Evolutionary conservation across 2,888 invertebrate genomes (phyloP), one percentile per base, ranked within the genome.

Genomic region (Eupithecia dodoneata): DNA sequence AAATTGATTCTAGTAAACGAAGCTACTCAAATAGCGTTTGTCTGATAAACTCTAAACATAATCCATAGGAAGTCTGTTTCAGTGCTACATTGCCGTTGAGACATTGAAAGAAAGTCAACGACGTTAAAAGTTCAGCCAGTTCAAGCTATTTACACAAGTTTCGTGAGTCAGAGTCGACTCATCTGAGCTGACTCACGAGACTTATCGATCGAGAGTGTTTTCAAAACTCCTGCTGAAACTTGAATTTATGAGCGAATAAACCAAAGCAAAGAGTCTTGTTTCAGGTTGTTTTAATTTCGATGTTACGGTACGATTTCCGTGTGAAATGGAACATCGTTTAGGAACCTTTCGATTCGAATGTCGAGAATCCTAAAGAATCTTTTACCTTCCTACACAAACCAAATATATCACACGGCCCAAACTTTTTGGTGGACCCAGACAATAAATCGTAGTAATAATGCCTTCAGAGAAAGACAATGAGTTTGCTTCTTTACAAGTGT

Each of bases 131-230:
- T 76, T 76, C 72, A 72, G 55, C 41, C 72, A 76, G 78, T 79
- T 74, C 76, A 79, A 79, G 76, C 66, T 78, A 76, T 78, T 76
- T 78, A 72, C 71, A 73, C 72, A 63, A 69, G 45, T 7, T 72
- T 12, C 7, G 52, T 78, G 78, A 78, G 69, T 78, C 78, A 78
- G 75, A 72, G 59, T 72, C 78, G 74, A 65, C 71, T 78, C 75
- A 78, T 75, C 73, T 73, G 44, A 74, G 71, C 66, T 79, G 78
- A 79, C 45, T 79, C 78, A 79, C 47, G 69, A 67, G 73, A 73
- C 59, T 12, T 76, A 76, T 79, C 76, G 78, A 79, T 79, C 76
- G 75, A 65, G 74, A 65, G 67, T 77, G 75, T 49, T 73, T 71
- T 6, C 70, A 47, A 42, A 72, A 73, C 63, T 65, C 55, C 63